These are phyloP conservation scores for Oikopleura dioica DNA, from an alignment of 23 tunicate species.

Conservation along the genomic window DNA sequence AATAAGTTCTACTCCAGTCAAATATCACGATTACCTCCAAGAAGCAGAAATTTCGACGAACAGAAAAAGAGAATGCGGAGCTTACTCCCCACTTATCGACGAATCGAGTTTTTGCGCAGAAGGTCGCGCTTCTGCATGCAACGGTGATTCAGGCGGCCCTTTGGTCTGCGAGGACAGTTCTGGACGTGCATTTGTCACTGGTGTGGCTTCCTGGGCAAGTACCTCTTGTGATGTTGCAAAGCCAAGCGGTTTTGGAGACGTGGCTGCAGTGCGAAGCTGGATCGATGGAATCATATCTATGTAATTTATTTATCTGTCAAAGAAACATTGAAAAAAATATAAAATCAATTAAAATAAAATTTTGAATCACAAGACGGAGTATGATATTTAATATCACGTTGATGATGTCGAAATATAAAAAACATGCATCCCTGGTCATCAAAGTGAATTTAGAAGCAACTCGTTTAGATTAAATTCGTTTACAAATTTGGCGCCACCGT, in stretches of 20 bases:
- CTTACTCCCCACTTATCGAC: neutral
- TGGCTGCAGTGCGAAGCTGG: neutral
- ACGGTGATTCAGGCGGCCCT: slow-evolving; percentile 10
- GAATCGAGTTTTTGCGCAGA: neutral
- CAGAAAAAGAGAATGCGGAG: neutral
- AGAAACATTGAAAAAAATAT: no score
- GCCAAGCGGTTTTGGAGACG: neutral
- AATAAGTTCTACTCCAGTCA: neutral
- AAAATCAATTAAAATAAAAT: no score
- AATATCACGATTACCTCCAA: neutral
- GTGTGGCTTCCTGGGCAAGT: neutral
- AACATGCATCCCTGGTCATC: no score
- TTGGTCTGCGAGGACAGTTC: neutral
- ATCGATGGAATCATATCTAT: no score
- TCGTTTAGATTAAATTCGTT: no score
- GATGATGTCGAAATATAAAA: no score
- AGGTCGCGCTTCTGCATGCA: neutral
- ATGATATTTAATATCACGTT: no score
- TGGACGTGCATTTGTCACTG: neutral
- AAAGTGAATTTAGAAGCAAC: no score
- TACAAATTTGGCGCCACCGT: no score
- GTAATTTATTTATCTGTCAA: no score
- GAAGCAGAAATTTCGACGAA: no score
- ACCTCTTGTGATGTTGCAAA: neutral
- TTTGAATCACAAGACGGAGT: no score